Conservation (phyloP, 35 echinoderm and acorn worm species). For the Stichopus chloronotus region DNA sequence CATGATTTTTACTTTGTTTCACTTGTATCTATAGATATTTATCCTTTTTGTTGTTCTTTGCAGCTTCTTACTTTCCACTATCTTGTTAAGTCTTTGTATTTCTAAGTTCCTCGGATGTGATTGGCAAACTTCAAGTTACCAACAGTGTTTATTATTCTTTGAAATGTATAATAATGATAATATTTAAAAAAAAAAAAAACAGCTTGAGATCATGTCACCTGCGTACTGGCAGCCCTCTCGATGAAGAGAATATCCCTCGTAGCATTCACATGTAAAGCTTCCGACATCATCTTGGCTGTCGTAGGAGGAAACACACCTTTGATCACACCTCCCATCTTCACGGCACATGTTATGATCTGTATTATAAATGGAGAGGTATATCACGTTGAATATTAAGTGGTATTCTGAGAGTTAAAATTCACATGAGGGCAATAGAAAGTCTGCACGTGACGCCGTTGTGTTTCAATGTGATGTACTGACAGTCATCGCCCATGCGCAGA, state of each 20-base stretch:
- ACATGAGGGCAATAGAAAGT: background rate
- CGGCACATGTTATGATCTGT: slow-evolving; percentile 68
- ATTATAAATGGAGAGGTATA: background rate
- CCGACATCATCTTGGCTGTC: slow-evolving; percentile 35
- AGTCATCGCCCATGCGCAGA: no score
- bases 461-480: background rate
- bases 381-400: no score
- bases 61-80: no score
- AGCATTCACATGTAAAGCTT: slow-evolving; percentile 69
- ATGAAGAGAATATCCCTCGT: slow-evolving; percentile 62
- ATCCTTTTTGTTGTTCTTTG: no score
- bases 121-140: no score
- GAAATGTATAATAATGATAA: no score
- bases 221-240: slow-evolving; percentile 63
- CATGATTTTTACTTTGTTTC: no score
- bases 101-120: no score
- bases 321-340: slow-evolving; percentile 75
- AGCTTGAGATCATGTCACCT: slow-evolving; percentile 17
- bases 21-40: no score
- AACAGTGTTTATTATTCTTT: background rate
- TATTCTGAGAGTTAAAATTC: no score
- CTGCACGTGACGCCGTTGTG: background rate
- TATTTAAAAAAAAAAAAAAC: background rate
- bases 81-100: no score
- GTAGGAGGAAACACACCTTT: slow-evolving; percentile 47